Evolutionary conservation across 1,140 invertebrate genomes (phyloP), one percentile per base, ranked within the genome.

Genomic region (Rhyacophila brunnea): DNA sequence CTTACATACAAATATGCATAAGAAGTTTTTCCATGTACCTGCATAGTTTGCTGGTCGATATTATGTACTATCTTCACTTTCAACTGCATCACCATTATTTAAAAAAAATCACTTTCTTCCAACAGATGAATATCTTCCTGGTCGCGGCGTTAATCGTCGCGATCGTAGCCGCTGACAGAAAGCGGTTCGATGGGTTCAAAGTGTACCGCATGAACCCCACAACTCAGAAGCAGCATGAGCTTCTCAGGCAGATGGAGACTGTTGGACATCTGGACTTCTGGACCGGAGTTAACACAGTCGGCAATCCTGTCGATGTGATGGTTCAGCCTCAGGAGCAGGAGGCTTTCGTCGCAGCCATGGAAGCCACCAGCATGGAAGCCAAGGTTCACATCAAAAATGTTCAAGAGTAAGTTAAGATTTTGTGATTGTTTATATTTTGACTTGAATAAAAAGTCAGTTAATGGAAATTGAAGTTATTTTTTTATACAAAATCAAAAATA

Each of bases 291-390:
- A 19, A 58, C 65, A 35, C 15, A 70, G 2, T 56, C 67, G 46
- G 70, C 70, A 7, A 67, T 70, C 63, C 68, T 69, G 11, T 71
- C 70, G 65, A 60, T 64, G 60, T 68, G 32, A 61, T 61, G 51
- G 59, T 61, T 9, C 6, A 20, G 2, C 58, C 58, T 6, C 17
- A 13, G 14, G 46, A 61, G 11, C 55, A 54, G 13, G 40, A 38
- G 9, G 18, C 15, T 10, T 61, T 61, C 48, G 13, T 58, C 1
- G 13, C 43, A n/a, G 10, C 36, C 6, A 54, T 65, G 36, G 17
- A 28, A 1, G 23, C 19, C 7, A 50, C 42, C 18, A 45, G 48
- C 20, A 53, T 65, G 13, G 7, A 54, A 4, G 13, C 46, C 10
- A 18, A 48, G 50, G 42, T 56, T 0, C 40, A 35, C 17, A 58